A percentile compares a stretch with the other conserved stretches of the same genome.
These are phyloP conservation scores for Manis javanica DNA, from an alignment of 2,797 vertebrate species.

Conservation along the genomic window DNA sequence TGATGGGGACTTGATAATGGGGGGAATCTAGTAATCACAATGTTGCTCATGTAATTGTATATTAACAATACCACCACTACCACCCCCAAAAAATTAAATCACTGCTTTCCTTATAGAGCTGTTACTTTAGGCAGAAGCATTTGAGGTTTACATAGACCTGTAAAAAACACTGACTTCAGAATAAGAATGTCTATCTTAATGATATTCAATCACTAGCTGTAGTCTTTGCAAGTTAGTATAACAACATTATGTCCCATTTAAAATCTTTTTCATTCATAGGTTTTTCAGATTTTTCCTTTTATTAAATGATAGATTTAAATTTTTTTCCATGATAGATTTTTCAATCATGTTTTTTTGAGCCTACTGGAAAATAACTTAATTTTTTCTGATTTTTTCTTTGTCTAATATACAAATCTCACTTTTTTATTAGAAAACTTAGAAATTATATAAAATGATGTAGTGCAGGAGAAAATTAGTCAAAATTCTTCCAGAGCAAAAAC, in stretches of 20 bases:
- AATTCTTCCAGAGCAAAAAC: background rate
- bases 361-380: background rate
- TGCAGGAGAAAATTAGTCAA: background rate
- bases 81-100: background rate
- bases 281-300: background rate
- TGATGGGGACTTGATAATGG: too few relatives aligned
- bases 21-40: too few relatives aligned
- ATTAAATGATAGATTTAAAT: background rate
- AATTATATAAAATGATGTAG: background rate
- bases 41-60: too few relatives aligned
- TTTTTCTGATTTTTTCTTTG: background rate
- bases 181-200: background rate
- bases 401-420: background rate
- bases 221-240: background rate
- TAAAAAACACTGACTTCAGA: background rate
- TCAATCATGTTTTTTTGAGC: background rate
- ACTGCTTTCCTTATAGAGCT: background rate
- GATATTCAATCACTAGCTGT: background rate
- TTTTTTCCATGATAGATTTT: background rate
- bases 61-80: too few relatives aligned
- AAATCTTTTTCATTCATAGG: background rate
- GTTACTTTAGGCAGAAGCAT: background rate
- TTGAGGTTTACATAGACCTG: background rate
- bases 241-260: background rate
- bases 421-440: constrained; percentile 24